phyloP scores from a whole-genome alignment of 2,797 vertebrate species.

The Hipposideros larvatus region DNA sequence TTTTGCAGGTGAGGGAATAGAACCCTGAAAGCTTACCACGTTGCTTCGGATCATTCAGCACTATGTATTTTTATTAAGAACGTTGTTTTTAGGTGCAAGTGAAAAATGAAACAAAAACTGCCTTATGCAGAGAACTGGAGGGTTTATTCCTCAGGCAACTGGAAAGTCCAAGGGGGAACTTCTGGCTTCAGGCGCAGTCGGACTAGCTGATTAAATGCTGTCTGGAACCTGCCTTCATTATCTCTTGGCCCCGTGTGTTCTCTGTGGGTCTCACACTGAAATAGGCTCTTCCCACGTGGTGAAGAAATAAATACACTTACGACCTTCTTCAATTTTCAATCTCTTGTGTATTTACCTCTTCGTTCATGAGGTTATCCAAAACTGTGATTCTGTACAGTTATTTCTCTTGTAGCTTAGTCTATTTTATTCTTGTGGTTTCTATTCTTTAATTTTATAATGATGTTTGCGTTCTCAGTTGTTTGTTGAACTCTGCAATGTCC shows the following conservation, averaged over 20 bases:
- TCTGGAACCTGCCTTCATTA: background rate
- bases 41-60: background rate
- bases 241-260: background rate
- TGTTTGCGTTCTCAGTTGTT: constrained; percentile 11
- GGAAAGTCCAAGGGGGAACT: background rate
- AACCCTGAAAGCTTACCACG: background rate
- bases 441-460: constrained; percentile 48
- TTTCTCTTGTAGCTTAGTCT: background rate
- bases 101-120: background rate
- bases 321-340: background rate
- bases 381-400: background rate
- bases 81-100: constrained; percentile 21
- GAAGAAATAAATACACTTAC: background rate
- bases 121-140: background rate
- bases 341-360: background rate
- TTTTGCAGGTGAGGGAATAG: background rate
- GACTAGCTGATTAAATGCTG: background rate
- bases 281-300: background rate
- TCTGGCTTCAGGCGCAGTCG: background rate
- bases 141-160: background rate
- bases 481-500: background rate
- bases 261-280: background rate
- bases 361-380: background rate
- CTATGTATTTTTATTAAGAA: background rate
- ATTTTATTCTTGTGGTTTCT: constrained; percentile 28